These are phyloP conservation scores for Eonycteris spelaea DNA, from an alignment of 2,113 vertebrate genomes.

Conservation along the genomic window DNA sequence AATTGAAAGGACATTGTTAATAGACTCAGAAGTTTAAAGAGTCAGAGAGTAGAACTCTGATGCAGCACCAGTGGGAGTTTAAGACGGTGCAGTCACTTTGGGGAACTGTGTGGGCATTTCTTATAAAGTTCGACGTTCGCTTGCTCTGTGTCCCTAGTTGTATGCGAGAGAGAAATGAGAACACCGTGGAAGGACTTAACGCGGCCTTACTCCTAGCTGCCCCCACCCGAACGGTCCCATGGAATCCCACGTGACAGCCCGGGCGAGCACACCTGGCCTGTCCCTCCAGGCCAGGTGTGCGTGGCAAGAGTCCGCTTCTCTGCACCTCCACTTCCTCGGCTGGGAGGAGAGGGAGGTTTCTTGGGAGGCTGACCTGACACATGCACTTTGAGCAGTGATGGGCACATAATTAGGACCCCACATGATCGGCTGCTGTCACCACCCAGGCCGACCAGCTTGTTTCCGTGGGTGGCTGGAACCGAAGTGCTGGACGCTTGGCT, in stretches of 20 bases:
- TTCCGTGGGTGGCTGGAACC: neutral
- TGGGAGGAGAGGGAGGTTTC: neutral
- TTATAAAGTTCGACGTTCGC: neutral
- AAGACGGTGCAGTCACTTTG: neutral
- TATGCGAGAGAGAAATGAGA: neutral
- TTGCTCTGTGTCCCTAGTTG: neutral
- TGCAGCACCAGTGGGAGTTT: too few species aligned
- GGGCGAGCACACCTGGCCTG: neutral
- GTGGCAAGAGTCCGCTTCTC: accelerated
- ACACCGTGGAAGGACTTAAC: too few species aligned
- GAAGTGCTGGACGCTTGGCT: accelerated
- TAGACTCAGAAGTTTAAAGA: neutral
- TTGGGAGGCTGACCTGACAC: neutral
- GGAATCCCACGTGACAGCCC: neutral
- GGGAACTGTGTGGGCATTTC: neutral
- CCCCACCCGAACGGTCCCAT: neutral
- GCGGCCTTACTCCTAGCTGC: too few species aligned
- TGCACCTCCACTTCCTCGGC: neutral
- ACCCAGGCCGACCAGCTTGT: too few species aligned
- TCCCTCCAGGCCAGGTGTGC: too few species aligned
- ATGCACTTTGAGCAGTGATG: neutral
- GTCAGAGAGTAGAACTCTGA: neutral
- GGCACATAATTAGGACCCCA: neutral
- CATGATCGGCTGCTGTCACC: accelerated
- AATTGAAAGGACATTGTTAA: neutral